phyloP scores from a whole-genome alignment of 1,140 invertebrate species.

The Bombus confusus region DNA sequence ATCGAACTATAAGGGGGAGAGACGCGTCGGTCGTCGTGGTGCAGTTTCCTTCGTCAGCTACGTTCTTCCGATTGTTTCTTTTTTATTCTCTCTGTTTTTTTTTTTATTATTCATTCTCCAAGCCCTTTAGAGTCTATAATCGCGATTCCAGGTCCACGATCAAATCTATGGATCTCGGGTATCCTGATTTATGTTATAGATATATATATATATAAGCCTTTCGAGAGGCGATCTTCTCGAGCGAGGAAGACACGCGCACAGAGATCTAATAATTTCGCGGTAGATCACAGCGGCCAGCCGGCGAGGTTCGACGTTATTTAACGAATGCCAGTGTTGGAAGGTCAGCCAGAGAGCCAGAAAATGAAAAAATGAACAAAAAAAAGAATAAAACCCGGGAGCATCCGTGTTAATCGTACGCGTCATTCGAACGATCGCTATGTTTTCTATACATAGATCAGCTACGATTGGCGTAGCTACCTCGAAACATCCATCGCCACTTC shows the following conservation, averaged over 20 bases:
- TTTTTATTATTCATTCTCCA: neutral
- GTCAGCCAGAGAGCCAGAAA: conserved; percentile 15
- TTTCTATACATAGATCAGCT: neutral
- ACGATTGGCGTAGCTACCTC: conserved; percentile 1
- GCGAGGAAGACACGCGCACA: conserved; percentile 4
- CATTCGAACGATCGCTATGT: conserved; percentile 17
- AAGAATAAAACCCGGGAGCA: neutral
- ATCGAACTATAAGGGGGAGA: neutral
- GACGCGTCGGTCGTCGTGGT: conserved; percentile 14
- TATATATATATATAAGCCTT: conserved; percentile 10
- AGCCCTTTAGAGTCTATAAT: conserved; percentile 38
- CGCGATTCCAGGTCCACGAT: neutral
- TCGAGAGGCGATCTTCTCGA: neutral
- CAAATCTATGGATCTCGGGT: neutral
- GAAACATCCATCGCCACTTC: conserved; percentile 18
- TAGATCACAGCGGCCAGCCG: neutral
- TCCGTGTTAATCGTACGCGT: conserved; percentile 16
- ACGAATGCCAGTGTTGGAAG: conserved; percentile 23
- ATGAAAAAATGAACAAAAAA: neutral
- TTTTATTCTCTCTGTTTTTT: neutral
- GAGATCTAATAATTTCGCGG: neutral
- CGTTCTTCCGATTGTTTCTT: conserved; percentile 56
- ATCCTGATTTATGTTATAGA: neutral
- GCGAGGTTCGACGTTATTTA: conserved; percentile 8
- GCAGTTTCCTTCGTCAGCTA: conserved; percentile 54